Evolutionary conservation across 2,113 vertebrate species (phyloP).

Genomic region (Callocephalon fimbriatum): DNA sequence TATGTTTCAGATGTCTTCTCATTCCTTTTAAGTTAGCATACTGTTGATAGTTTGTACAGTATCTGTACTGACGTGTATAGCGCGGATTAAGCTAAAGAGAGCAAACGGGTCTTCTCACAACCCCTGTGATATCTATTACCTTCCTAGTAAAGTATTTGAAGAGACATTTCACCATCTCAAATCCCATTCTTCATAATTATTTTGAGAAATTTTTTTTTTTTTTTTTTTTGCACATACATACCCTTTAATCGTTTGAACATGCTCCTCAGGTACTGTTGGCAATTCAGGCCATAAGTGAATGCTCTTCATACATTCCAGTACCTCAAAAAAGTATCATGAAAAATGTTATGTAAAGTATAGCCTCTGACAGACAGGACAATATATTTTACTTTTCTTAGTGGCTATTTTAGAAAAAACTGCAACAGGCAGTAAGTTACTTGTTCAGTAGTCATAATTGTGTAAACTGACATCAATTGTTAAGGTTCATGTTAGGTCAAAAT

Average conservation of each 20-base stretch:
- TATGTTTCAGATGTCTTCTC: not conserved
- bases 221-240: not conserved
- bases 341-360: not conserved
- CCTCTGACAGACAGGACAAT: not conserved
- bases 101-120: not conserved
- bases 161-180: not conserved
- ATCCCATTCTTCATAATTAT: not conserved
- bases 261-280: conserved; percentile 31
- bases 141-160: not conserved
- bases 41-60: not conserved
- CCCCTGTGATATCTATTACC: not conserved
- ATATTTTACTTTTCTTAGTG: not conserved
- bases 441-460: not conserved
- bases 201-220: not conserved
- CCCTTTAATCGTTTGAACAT: not conserved
- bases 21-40: not conserved
- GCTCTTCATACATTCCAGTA: conserved; percentile 68
- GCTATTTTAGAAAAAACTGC: not conserved
- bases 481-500: not conserved
- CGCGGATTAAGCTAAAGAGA: not conserved
- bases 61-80: not conserved
- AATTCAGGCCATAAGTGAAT: conserved; percentile 67
- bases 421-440: not conserved
- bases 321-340: not conserved
- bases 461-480: not conserved